Conservation (phyloP, 2,113 vertebrate species). For the Neopipo cinnamomea region DNA sequence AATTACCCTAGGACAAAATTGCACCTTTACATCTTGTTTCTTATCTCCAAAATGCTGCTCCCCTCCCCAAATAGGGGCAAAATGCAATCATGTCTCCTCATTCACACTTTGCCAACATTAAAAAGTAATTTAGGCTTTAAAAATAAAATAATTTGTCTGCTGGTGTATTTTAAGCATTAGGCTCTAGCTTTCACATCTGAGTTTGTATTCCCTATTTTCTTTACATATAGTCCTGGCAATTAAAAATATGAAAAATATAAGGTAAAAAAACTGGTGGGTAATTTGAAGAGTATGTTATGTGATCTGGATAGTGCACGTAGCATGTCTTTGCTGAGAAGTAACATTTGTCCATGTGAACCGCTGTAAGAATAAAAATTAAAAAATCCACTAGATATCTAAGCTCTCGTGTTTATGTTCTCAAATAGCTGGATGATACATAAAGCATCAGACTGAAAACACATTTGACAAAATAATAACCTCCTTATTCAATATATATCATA, state of each 20-base stretch:
- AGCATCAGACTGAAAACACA: not conserved
- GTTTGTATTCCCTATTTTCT: not conserved
- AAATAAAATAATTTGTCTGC: not conserved
- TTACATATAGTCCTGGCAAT: not conserved
- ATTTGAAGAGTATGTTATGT: not conserved
- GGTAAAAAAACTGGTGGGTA: not conserved
- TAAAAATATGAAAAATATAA: not conserved
- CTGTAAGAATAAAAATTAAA: not conserved
- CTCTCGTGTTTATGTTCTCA: not conserved
- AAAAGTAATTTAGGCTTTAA: not conserved
- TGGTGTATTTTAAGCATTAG: not conserved
- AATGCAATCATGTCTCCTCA: not conserved
- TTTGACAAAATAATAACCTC: not conserved
- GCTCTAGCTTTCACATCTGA: not conserved
- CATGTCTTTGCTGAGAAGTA: not conserved
- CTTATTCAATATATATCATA: not conserved
- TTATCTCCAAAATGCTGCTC: not conserved
- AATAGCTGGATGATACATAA: not conserved
- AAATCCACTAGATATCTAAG: not conserved
- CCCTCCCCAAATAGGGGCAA: not conserved
- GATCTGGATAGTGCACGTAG: not conserved
- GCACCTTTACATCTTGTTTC: not conserved
- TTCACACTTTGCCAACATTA: not conserved
- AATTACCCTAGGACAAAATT: not conserved
- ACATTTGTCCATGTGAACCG: not conserved